Evolutionary conservation across 1,140 invertebrate genomes (phyloP), one percentile per base, ranked within the genome.

Genomic region (Cepaea nemoralis): DNA sequence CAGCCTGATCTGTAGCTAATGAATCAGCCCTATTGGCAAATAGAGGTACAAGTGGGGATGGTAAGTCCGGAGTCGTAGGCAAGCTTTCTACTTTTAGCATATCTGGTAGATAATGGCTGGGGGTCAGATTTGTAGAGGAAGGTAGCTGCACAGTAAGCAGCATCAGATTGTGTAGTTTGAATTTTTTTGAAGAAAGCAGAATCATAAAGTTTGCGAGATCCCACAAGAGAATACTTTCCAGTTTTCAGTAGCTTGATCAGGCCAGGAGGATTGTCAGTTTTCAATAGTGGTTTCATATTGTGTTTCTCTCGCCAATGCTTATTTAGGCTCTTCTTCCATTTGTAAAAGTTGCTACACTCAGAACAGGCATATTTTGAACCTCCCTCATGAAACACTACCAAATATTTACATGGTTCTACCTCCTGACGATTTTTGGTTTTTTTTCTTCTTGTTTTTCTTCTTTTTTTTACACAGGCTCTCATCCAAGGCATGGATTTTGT

Each of bases 241-340:
- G 80, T 78, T 24, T 84, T 83, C 31, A 84, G 67, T 22, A 83
- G 79, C 39, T 81, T 74, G 42, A 80, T 37, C 79, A 80, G 59
- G n/a, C 81, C 81, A 48, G 86, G 83, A 0, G 87, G 87, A 35
- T 82, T 84, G 77, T 85, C 84, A n/a, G 80, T 84, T 6, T 83
- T 66, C 77, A 89, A 88, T 12, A 85, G 85, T 10, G 85, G 80
- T 59, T 90, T 87, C 24, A 85, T 86, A 79, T 83, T 86, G 84
- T 91, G 91, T 78, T 91, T 91, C 77, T 91, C 91, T 85, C 91
- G 91, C 91, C 91, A 91, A 80, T 91, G 91, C 84, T 91, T 91
- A 82, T 91, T 91, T 0, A 91, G 83, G 24, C 88, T 90, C 76
- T 91, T 91, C 59, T 89, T 81, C 90, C 91, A 91, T 82, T 91